Conservation (phyloP, 2,113 vertebrate species). For the Emydocephalus ijimae region DNA sequence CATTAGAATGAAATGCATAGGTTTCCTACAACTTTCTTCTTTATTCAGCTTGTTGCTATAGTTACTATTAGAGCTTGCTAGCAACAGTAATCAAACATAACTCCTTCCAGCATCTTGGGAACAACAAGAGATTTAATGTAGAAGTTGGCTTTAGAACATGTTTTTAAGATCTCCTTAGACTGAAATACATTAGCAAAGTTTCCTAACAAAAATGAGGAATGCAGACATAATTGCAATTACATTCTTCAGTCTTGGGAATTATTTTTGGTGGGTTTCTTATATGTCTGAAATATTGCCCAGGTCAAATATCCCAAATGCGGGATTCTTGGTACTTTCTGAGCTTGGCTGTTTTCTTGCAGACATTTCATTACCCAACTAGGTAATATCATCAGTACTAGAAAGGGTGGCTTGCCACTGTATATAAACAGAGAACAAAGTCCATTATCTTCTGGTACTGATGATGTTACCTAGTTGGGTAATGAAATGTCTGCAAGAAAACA, state of each 20-base stretch:
- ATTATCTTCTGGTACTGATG: background rate
- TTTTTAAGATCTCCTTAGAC: background rate
- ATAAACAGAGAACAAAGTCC: background rate
- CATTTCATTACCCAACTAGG: background rate
- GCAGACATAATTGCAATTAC: background rate
- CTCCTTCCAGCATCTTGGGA: background rate
- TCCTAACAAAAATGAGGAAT: background rate
- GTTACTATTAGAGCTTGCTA: background rate
- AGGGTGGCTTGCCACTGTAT: background rate
- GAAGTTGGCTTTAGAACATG: background rate
- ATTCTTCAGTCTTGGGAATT: background rate
- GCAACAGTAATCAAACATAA: background rate
- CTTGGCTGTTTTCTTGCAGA: background rate
- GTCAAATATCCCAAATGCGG: background rate
- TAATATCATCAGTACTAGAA: background rate
- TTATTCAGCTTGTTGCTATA: conserved; percentile 11
- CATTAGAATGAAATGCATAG: background rate
- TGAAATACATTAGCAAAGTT: background rate
- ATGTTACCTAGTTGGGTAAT: background rate
- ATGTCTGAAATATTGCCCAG: background rate
- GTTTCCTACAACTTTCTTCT: background rate
- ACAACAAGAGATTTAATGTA: background rate
- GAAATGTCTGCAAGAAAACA: background rate
- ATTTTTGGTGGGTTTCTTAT: too few relatives aligned
- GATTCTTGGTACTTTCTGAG: background rate